These are phyloP conservation scores for Dendrocincla tyrannina DNA, from an alignment of 2,797 vertebrate species.

Conservation along the genomic window DNA sequence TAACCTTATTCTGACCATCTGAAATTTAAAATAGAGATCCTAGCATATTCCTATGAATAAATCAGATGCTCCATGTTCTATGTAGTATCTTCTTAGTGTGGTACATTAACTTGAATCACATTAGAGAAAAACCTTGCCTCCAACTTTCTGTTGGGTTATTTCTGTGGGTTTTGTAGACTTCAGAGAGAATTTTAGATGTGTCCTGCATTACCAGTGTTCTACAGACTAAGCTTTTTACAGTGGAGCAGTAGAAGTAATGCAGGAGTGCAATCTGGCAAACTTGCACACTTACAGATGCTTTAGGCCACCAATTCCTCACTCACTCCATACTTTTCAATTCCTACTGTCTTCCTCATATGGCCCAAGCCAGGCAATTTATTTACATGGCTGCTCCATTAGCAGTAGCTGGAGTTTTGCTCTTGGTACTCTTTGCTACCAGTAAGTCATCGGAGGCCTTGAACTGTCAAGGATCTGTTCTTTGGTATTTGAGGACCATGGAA, in stretches of 20 bases:
- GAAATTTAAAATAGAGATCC: neutral
- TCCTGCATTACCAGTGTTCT: neutral
- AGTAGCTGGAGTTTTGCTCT: neutral
- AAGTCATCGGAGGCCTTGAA: neutral
- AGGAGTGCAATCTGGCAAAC: neutral
- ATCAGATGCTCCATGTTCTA: neutral
- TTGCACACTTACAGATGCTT: neutral
- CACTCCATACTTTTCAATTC: accelerated
- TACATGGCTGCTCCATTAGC: neutral
- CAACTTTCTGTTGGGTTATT: neutral
- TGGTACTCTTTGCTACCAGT: neutral
- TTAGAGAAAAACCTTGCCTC: neutral
- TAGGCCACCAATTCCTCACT: neutral
- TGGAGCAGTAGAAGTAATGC: neutral
- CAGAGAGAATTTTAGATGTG: neutral
- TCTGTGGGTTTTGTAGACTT: neutral
- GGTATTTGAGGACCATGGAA: neutral
- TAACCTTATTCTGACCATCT: neutral
- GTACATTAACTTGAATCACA: neutral
- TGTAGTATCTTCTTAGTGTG: neutral
- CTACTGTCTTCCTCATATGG: neutral
- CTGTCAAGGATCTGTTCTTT: neutral
- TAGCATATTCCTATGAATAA: neutral
- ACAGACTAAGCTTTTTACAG: neutral
- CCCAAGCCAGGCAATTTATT: neutral